Base-by-base conservation (phyloP, 1,140 invertebrate species). In the Homalodisca vitripennis region DNA sequence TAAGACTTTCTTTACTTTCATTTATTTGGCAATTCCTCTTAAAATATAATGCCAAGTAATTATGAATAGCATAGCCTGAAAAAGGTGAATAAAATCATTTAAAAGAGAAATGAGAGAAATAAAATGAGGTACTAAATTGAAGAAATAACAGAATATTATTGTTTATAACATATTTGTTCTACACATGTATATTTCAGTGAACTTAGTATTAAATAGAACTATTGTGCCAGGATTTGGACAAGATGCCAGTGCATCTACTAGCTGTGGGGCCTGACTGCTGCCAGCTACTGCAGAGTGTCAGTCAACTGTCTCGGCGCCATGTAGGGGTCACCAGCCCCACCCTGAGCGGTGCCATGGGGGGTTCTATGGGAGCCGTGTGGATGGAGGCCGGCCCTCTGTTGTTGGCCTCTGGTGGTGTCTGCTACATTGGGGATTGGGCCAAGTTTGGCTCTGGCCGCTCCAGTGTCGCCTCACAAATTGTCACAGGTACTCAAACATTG, bases 401-500 rank as follows among this genome's bases (percentile, higher is more conserved):
- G 22, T 51, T 74, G 1, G 71, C 73, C 17, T 32, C 65, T 24
- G 41, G 48, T 57, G 73, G 73, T 24, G 68, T 72, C 3, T 74
- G 71, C 48, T 69, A 66, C 22, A 27, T 74, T 1, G 73, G 73
- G 1, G 69, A 74, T 46, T 74, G 73, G 73, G 67, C 63, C 17
- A 66, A 66, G 63, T 66, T 66, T 47, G 63, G 63, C 1, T 20
- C 17, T 17, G 41, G 63, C 10, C 29, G 30, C 1, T 46, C 32
- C 41, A 66, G 63, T 24, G 26, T 66, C 2, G 32, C 63, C 41
- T 66, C 63, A 17, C 63, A 66, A 47, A 46, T 66, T 27, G 12
- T 47, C 10, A 20, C 63, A 66, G 63, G 63, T 66, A 24, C 17
- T n/a, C n/a, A n/a, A n/a, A n/a, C n/a, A n/a, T n/a, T n/a, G n/a